phyloP scores from a whole-genome alignment of 2,888 invertebrate genomes.

The Zonitis immaculata region DNA sequence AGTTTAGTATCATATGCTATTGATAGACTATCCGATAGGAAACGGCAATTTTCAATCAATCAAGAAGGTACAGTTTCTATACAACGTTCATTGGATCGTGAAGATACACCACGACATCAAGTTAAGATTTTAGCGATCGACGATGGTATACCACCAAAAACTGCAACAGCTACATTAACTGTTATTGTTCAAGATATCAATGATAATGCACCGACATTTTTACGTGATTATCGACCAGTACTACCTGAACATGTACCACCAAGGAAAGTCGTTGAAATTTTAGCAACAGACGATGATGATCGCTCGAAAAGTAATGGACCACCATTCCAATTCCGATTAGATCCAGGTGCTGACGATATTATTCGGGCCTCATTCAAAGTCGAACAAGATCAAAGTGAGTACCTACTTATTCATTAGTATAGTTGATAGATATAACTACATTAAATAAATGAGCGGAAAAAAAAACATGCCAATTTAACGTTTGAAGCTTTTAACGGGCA shows the following conservation, averaged over 20 bases:
- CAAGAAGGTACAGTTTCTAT: conserved; percentile 94
- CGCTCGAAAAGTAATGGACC: conserved; percentile 93
- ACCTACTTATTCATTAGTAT: not conserved
- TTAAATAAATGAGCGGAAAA: no score
- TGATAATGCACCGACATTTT: conserved; percentile 90
- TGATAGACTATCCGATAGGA: conserved; percentile 86
- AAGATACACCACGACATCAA: conserved; percentile 92
- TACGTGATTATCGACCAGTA: conserved; percentile 88
- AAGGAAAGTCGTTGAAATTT: conserved; percentile 85
- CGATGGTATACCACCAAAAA: conserved; percentile 88
- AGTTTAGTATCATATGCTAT: conserved; percentile 89
- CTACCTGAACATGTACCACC: conserved; percentile 90
- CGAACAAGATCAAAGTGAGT: conserved; percentile 90
- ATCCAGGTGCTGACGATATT: conserved; percentile 89
- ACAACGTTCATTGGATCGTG: conserved; percentile 86
- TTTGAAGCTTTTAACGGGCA: no score
- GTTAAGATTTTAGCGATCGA: conserved; percentile 95
- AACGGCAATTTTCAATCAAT: conserved; percentile 90
- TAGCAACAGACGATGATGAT: conserved; percentile 92
- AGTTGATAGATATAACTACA: no score
- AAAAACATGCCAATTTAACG: no score
- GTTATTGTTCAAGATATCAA: conserved; percentile 95
- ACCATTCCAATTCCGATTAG: conserved; percentile 91
- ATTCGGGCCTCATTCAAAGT: conserved; percentile 94
- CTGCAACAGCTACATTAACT: conserved; percentile 88